Percentiles rank a stretch among this genome's conserved stretches.
Evolutionary conservation across 2,113 vertebrate species (phyloP).

Genomic region (Orycteropus afer): DNA sequence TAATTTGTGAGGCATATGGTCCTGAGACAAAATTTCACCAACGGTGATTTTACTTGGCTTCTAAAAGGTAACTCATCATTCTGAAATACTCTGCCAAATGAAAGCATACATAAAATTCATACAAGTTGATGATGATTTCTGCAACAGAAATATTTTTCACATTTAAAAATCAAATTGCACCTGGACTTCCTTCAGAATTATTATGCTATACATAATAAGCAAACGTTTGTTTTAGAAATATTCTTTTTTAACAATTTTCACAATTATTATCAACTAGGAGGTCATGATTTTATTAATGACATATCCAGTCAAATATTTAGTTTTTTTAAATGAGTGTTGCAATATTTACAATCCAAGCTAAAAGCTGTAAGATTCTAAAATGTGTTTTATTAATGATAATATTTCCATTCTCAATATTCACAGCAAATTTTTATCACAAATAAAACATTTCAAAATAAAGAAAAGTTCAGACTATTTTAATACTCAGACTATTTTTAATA

Average conservation of each 20-base stretch:
- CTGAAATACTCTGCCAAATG: background rate
- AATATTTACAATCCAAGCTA: slow-evolving; percentile 33
- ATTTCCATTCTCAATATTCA: slow-evolving; percentile 29
- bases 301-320: background rate
- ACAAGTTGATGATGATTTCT: slow-evolving; percentile 34
- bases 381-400: slow-evolving; percentile 18
- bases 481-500: too few species aligned
- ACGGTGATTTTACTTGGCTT: background rate
- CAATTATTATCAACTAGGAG: background rate
- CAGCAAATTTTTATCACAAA: slow-evolving; percentile 17
- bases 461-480: slow-evolving; percentile 26
- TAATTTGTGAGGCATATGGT: background rate
- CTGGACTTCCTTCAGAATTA: slow-evolving; percentile 12
- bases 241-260: slow-evolving; percentile 15
- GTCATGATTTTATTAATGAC: slow-evolving; percentile 30
- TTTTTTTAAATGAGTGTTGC: background rate
- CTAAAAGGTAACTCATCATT: background rate
- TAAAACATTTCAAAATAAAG: slow-evolving; percentile 49
- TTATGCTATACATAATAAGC: background rate
- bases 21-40: slow-evolving; percentile 33
- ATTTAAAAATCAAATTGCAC: slow-evolving; percentile 38
- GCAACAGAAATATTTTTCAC: slow-evolving; percentile 47
- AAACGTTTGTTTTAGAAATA: background rate
- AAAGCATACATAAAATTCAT: slow-evolving; percentile 35
- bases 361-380: slow-evolving; percentile 15